These are phyloP conservation scores for Cebus imitator DNA, from an alignment of 2,113 vertebrate genomes.

Conservation along the genomic window DNA sequence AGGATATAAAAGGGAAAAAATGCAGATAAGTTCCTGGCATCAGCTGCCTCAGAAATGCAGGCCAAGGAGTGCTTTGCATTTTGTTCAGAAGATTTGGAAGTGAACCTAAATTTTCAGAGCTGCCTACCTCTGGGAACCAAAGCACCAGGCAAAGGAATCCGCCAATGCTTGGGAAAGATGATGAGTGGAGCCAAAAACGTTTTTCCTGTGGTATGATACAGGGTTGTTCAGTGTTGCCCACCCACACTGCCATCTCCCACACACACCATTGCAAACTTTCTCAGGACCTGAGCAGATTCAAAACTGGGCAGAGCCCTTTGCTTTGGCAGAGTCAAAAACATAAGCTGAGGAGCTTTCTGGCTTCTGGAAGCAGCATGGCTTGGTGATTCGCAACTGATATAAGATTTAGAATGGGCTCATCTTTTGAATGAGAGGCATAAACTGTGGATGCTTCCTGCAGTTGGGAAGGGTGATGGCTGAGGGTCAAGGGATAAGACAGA, in stretches of 20 bases:
- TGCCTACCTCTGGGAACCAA: constrained; percentile 87
- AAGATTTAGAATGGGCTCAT: not conserved
- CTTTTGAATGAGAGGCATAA: not conserved
- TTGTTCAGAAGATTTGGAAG: constrained; percentile 85
- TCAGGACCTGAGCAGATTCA: not conserved
- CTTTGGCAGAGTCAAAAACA: constrained; percentile 39
- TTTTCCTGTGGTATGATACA: constrained; percentile 68
- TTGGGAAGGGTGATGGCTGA: not conserved
- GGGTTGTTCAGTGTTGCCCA: constrained; percentile 16
- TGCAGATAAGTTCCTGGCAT: constrained; percentile 84
- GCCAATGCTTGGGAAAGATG: constrained; percentile 66
- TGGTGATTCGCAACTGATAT: constrained; percentile 48
- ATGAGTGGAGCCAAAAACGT: constrained; percentile 62
- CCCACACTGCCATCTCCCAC: constrained; percentile 35
- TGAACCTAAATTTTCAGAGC: constrained; percentile 85
- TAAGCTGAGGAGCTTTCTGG: constrained; percentile 56
- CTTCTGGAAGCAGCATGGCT: not conserved
- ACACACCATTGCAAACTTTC: not conserved
- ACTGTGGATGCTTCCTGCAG: not conserved
- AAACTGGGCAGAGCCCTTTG: not conserved
- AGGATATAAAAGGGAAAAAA: constrained; percentile 84
- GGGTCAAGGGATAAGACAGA: not conserved
- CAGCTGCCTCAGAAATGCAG: constrained; percentile 56
- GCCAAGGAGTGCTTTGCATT: constrained; percentile 82
- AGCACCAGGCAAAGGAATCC: constrained; percentile 77